Conservation (phyloP, 2,113 vertebrate genomes). For the Sorex fumeus region DNA sequence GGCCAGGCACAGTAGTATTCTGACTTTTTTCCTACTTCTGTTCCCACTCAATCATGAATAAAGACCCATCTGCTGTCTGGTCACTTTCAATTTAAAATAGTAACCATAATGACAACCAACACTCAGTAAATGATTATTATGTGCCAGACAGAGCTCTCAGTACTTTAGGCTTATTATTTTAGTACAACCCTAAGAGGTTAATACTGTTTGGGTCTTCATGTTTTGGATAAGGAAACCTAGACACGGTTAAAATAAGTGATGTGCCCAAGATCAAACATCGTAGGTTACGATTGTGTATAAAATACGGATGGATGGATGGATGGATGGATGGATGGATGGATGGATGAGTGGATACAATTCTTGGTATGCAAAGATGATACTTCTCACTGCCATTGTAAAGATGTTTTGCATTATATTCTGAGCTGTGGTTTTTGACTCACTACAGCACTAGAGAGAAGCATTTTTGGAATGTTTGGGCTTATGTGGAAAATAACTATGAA, state of each 20-base stretch:
- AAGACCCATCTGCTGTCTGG: not conserved
- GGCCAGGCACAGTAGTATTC: not conserved
- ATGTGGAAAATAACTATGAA: conserved; percentile 41
- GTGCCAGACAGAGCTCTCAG: not conserved
- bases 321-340: not conserved
- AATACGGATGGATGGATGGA: too few species aligned
- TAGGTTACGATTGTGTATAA: not conserved
- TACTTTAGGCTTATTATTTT: not conserved
- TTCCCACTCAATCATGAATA: not conserved
- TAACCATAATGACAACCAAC: not conserved
- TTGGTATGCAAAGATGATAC: not conserved
- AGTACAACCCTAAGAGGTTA: not conserved
- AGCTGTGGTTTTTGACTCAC: not conserved
- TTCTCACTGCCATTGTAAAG: not conserved
- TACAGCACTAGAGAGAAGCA: conserved; percentile 29
- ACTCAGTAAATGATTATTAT: not conserved
- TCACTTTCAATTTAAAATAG: not conserved
- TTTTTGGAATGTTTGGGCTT: conserved; percentile 7
- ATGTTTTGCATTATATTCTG: not conserved
- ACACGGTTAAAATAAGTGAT: not conserved
- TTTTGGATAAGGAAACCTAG: not conserved
- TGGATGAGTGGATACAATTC: not conserved
- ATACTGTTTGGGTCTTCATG: not conserved
- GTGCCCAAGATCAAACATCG: not conserved
- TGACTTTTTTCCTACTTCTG: not conserved